Evolutionary conservation across 2,113 vertebrate genomes (phyloP).

Genomic region (Strix aluco): DNA sequence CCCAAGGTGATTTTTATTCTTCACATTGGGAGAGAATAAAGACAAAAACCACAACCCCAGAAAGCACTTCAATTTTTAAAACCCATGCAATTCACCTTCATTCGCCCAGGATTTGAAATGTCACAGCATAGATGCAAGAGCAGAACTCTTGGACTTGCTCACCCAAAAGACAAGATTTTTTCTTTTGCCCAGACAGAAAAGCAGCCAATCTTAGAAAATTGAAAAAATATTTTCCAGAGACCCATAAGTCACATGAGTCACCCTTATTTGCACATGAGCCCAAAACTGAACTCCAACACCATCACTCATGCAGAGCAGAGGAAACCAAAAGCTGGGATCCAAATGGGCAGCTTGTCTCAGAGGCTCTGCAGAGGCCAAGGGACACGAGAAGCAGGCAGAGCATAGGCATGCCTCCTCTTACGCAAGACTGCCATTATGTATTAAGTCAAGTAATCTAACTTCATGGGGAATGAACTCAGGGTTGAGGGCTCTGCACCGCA

Average conservation of each 20-base stretch:
- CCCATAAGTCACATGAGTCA: neutral
- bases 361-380: neutral
- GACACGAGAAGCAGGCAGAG: rapidly evolving
- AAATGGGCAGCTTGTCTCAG: neutral
- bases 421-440: neutral
- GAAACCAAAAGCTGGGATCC: neutral
- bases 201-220: neutral
- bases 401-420: neutral
- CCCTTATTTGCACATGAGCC: neutral
- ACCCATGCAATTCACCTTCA: neutral
- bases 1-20: neutral
- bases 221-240: neutral
- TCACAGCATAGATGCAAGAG: neutral
- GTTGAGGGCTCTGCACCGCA: neutral
- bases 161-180: neutral
- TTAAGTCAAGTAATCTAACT: neutral
- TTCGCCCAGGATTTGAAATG: neutral
- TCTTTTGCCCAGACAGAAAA: neutral
- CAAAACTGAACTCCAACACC: neutral
- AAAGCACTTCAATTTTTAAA: neutral
- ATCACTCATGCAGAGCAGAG: neutral
- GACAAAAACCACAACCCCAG: neutral
- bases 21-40: neutral
- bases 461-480: rapidly evolving
- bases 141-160: neutral